Evolutionary conservation across 2,888 invertebrate genomes (phyloP), one percentile per base, ranked within the genome.

Genomic region (Meliscaeva auricollis): DNA sequence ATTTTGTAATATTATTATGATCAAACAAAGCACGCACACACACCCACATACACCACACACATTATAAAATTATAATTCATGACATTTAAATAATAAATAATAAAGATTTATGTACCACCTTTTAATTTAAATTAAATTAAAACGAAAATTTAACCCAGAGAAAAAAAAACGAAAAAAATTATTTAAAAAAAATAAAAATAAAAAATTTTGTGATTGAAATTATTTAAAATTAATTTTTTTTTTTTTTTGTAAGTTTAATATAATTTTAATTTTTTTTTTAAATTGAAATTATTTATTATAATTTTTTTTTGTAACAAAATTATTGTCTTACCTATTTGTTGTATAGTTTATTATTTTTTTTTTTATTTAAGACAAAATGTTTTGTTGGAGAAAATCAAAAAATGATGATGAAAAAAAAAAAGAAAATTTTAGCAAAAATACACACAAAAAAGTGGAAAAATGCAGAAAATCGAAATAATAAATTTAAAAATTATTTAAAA

Each of bases 31-130:
- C 41, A 41, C 50, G 35, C 52, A 46, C 35, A 15, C 15, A 41
- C 35, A 46, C 26, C 11, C 20, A 41, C 35, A 62, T 13, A 62
- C 7, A 38, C 38, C 44, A 74, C 52, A 44, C 26, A 41, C 46
- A 60, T 48, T 64, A 26, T 62, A 68, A 62, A 77, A 58, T 69
- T 56, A 62, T 80, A 78, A 78, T 78, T 87, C 87, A 87, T 87
- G 87, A 87, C 87, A 87, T 82, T 78, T 62, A 56, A 76, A 82
- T 78, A 26, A 26, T 26, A n/a, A n/a, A 87, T 81, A 69, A 72
- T 73, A 76, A 69, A 15, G 50, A 66, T 64, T 44, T 50, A 35
- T 50, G 22, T 73, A 85, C 85, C 85, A 85, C 85, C 85, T 81
- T 77, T 73, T 35, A 50, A 15, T 66, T 50, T 66, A 85, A 72